A percentile compares a stretch with the other conserved stretches of the same genome.
Evolutionary conservation across 1,140 invertebrate species (phyloP).

Genomic region (Drosophila insularis): DNA sequence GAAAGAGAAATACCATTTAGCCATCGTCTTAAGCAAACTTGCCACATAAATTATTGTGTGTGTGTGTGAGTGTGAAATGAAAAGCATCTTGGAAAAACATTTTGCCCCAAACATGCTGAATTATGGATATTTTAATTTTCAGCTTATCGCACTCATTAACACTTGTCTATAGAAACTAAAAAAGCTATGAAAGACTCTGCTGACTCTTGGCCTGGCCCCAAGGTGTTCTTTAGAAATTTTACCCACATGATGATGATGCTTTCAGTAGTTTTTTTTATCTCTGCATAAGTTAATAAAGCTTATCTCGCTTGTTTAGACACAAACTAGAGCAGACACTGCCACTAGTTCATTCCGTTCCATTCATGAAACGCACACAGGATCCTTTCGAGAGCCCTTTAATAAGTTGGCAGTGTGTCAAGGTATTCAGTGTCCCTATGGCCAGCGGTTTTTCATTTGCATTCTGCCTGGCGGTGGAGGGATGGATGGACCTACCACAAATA

Average conservation of each 20-base stretch:
- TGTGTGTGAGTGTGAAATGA: neutral
- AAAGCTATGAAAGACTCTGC: neutral
- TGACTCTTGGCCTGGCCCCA: constrained; percentile 22
- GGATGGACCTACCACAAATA: constrained; percentile 56
- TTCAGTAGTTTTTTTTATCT: constrained; percentile 39
- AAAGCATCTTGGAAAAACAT: constrained; percentile 19
- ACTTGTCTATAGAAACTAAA: constrained; percentile 28
- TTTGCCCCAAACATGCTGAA: constrained; percentile 61
- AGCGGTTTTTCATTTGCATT: neutral
- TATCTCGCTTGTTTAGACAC: constrained; percentile 55
- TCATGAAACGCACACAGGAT: neutral
- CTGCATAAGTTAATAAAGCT: constrained; percentile 73
- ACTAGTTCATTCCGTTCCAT: neutral
- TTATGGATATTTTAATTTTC: constrained; percentile 78
- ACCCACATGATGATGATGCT: constrained; percentile 32
- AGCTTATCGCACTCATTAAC: constrained; percentile 78
- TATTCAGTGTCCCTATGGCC: neutral
- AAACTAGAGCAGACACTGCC: constrained; percentile 33
- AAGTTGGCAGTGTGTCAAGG: constrained; percentile 65
- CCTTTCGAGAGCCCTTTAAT: neutral
- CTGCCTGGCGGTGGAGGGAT: neutral
- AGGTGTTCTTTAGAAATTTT: constrained; percentile 56
- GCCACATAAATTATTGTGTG: constrained; percentile 37
- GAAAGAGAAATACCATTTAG: neutral
- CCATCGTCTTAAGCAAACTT: constrained; percentile 25